A percentile compares a stretch with the other conserved stretches of the same genome.
Conservation (phyloP, 2,113 vertebrate species). For the Pelodiscus sinensis region DNA sequence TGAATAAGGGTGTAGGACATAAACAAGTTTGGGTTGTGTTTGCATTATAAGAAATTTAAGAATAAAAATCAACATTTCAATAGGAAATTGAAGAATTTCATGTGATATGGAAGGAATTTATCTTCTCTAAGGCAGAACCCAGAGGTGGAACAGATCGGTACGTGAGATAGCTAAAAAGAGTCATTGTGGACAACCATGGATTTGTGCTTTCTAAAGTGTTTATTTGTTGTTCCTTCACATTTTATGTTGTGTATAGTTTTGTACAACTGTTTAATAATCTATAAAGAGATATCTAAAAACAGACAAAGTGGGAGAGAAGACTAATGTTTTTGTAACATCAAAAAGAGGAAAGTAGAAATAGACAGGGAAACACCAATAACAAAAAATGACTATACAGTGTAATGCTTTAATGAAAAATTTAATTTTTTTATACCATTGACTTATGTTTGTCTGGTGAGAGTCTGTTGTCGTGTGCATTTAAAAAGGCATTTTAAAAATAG, state of each 20-base stretch:
- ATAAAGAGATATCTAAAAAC: neutral
- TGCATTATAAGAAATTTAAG: conserved; percentile 5
- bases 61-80: neutral
- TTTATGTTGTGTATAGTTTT: neutral
- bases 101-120: neutral
- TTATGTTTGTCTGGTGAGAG: neutral
- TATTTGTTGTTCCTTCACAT: neutral
- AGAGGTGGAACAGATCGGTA: conserved; percentile 21
- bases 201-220: neutral
- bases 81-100: neutral
- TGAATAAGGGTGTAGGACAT: neutral
- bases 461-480: conserved; percentile 23
- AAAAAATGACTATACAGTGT: neutral
- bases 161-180: neutral
- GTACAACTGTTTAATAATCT: neutral
- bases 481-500: conserved; percentile 24
- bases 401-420: neutral
- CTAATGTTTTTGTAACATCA: neutral
- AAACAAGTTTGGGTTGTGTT: neutral
- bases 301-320: neutral
- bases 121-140: conserved; percentile 36
- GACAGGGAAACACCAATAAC: too few species aligned
- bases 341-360: neutral
- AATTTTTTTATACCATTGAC: conserved; percentile 16
- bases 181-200: neutral